Percentiles rank a stretch among this genome's conserved stretches.
Conservation (phyloP, 2,888 invertebrate genomes). For the Thera britannica region DNA sequence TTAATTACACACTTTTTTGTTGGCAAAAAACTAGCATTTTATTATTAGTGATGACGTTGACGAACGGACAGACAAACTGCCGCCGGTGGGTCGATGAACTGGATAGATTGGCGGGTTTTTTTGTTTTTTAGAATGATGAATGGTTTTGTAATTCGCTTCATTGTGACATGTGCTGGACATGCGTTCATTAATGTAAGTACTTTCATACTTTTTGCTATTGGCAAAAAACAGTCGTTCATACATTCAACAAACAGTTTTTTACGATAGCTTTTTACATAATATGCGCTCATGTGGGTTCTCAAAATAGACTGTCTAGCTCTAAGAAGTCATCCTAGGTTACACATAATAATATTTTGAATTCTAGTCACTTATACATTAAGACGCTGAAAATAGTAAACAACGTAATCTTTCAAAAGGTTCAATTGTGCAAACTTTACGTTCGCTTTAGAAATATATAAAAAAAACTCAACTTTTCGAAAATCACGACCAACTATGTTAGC, state of each 20-base stretch:
- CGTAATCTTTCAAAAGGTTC: too few species aligned
- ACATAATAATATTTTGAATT: too few species aligned
- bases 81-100: conserved; percentile 48
- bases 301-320: neutral
- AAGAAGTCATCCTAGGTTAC: too few species aligned
- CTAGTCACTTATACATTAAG: too few species aligned
- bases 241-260: conserved; percentile 21
- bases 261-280: conserved; percentile 1
- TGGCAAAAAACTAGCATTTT: conserved; percentile 49
- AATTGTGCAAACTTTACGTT: too few species aligned
- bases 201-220: conserved; percentile 7
- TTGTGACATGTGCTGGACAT: conserved; percentile 26
- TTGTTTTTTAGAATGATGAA: conserved; percentile 35
- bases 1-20: conserved; percentile 48
- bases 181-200: conserved; percentile 14
- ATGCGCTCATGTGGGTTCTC: neutral
- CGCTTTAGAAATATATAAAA: too few species aligned
- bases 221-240: conserved; percentile 4
- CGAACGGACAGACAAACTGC: conserved; percentile 47
- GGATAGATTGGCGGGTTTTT: conserved; percentile 39
- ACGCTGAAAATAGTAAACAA: too few species aligned
- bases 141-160: conserved; percentile 17
- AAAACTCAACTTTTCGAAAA: too few species aligned
- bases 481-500: too few species aligned
- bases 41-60: conserved; percentile 46